Percentiles rank a stretch among this genome's conserved stretches.
Evolutionary conservation across 92 coral and sea anemone species (phyloP).

Genomic region (Blastomussa wellsi): DNA sequence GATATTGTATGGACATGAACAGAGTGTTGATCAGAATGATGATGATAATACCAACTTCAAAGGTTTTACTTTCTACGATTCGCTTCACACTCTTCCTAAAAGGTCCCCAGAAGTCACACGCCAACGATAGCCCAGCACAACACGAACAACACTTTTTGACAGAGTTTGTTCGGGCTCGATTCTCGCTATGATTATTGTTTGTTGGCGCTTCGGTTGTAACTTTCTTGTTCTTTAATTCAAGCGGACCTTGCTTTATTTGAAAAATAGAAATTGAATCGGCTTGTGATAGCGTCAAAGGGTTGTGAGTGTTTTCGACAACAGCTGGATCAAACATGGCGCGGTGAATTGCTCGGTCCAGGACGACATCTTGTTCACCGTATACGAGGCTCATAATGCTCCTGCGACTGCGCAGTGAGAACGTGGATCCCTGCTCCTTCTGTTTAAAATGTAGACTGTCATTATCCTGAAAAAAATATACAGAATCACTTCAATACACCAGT

Average conservation of each 20-base stretch:
- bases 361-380: slow-evolving; percentile 62
- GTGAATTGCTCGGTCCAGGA: slow-evolving; percentile 45
- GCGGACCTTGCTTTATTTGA: slow-evolving; percentile 55
- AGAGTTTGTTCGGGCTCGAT: not conserved
- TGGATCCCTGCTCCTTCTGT: slow-evolving; percentile 47
- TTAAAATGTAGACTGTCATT: slow-evolving; percentile 46
- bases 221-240: not conserved
- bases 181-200: slow-evolving; percentile 1
- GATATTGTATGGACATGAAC: slow-evolving; percentile 86
- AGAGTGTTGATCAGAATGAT: slow-evolving; percentile 87
- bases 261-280: slow-evolving; percentile 59
- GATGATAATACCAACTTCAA: slow-evolving; percentile 76
- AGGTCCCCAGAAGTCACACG: slow-evolving; percentile 21
- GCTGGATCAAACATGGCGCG: slow-evolving; percentile 69
- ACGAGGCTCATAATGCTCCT: slow-evolving; percentile 69
- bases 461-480: slow-evolving; percentile 41
- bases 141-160: slow-evolving; percentile 12
- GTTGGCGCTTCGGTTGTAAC: not conserved
- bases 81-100: slow-evolving; percentile 45
- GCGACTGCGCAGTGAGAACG: slow-evolving; percentile 69
- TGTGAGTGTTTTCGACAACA: slow-evolving; percentile 39
- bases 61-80: slow-evolving; percentile 60
- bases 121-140: slow-evolving; percentile 17
- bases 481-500: too few species aligned
- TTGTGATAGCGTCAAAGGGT: slow-evolving; percentile 57